Conservation (phyloP, 2,888 invertebrate genomes). For the Gisinianus flammeolus region DNA sequence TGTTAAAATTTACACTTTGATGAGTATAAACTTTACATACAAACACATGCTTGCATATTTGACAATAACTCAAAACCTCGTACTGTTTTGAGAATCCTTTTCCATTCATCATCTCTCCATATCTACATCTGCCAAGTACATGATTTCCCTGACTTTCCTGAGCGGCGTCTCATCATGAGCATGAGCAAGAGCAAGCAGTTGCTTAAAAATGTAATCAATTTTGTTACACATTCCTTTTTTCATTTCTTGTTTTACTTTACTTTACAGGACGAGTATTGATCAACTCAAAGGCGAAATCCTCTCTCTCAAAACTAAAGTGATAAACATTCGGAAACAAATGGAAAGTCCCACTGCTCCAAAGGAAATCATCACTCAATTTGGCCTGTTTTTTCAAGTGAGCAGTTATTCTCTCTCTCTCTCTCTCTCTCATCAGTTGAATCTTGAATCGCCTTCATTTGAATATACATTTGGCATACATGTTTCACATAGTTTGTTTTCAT, state of each 20-base stretch:
- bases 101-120: too few species aligned
- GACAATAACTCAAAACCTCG: too few species aligned
- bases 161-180: too few species aligned
- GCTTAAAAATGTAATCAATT: slow-evolving; percentile 1
- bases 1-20: too few species aligned
- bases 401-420: not conserved
- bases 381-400: slow-evolving; percentile 78
- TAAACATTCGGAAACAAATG: slow-evolving; percentile 79
- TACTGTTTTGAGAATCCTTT: too few species aligned
- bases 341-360: slow-evolving; percentile 75
- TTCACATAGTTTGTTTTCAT: too few species aligned
- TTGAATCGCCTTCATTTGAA: too few species aligned
- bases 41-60: too few species aligned
- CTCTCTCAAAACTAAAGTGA: slow-evolving; percentile 78
- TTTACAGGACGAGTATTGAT: slow-evolving; percentile 80
- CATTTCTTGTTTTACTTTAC: slow-evolving; percentile 16
- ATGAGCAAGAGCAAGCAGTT: not conserved
- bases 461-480: too few species aligned
- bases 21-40: too few species aligned
- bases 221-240: too few species aligned
- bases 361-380: slow-evolving; percentile 87
- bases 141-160: not conserved
- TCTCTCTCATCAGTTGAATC: not conserved
- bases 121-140: too few species aligned
- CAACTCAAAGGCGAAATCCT: slow-evolving; percentile 87